phyloP scores from a whole-genome alignment of 2,797 vertebrate species.

The Ceryle rudis region DNA sequence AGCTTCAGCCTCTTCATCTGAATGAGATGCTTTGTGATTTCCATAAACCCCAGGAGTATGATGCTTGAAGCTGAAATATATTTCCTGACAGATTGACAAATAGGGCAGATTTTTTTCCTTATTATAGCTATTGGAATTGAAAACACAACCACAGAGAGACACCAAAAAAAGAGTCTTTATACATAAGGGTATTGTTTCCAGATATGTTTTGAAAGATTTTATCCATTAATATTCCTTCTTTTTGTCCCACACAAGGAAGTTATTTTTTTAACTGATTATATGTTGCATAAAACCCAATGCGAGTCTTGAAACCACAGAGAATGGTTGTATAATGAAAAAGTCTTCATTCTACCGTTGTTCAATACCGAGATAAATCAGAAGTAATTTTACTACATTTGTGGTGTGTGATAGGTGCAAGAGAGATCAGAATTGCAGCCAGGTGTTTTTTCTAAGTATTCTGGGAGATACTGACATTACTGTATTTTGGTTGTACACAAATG shows the following conservation, averaged over 20 bases:
- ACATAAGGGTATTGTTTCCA: conserved; percentile 42
- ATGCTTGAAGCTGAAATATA: conserved; percentile 76
- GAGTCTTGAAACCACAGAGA: conserved; percentile 12
- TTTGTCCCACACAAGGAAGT: conserved; percentile 13
- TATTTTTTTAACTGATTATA: conserved; percentile 28
- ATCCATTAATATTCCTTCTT: conserved; percentile 41
- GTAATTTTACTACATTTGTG: not conserved
- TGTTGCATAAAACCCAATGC: not conserved
- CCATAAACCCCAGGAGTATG: conserved; percentile 69
- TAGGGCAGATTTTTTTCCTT: conserved; percentile 61
- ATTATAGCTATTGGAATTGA: conserved; percentile 66
- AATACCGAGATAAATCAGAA: conserved; percentile 37
- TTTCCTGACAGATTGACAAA: conserved; percentile 79
- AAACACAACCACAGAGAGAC: conserved; percentile 53
- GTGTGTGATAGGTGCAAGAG: conserved; percentile 1
- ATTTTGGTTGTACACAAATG: conserved; percentile 47
- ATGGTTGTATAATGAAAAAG: conserved; percentile 22
- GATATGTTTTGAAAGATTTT: conserved; percentile 47
- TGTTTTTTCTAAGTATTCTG: conserved; percentile 11
- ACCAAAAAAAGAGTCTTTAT: not conserved
- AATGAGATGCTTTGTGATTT: conserved; percentile 74
- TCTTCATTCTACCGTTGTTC: conserved; percentile 22
- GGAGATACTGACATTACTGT: conserved; percentile 14
- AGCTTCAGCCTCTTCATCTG: conserved; percentile 75
- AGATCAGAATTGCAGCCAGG: conserved; percentile 17